Evolutionary conservation across 1,140 invertebrate species (phyloP).

Genomic region (Sitobion miscanthi): DNA sequence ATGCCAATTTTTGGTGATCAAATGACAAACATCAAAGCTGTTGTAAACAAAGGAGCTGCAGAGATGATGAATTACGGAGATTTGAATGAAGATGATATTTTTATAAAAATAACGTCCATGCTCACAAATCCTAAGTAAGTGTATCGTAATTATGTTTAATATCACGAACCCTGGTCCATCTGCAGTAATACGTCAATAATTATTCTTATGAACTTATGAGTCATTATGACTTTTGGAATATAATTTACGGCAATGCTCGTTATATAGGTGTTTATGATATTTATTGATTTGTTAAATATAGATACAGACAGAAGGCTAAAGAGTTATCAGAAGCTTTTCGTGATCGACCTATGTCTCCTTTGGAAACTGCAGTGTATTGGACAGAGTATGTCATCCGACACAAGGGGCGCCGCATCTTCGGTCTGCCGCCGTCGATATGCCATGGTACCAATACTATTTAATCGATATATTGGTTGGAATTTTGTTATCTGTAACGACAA

Average conservation of each 20-base stretch:
- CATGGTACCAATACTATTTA: slow-evolving; percentile 69
- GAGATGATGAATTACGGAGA: slow-evolving; percentile 61
- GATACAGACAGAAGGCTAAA: slow-evolving; percentile 64
- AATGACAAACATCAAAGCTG: slow-evolving; percentile 63
- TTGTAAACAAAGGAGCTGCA: slow-evolving; percentile 61
- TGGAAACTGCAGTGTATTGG: slow-evolving; percentile 71
- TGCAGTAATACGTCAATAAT: background rate
- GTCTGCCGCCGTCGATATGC: slow-evolving; percentile 61
- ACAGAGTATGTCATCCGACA: slow-evolving; percentile 67
- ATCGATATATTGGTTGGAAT: slow-evolving; percentile 68
- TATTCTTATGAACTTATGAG: background rate
- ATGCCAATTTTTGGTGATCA: slow-evolving; percentile 71
- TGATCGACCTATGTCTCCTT: slow-evolving; percentile 66
- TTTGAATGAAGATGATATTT: slow-evolving; percentile 61
- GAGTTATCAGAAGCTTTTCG: slow-evolving; percentile 66
- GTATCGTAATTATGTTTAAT: background rate
- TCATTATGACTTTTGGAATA: no score
- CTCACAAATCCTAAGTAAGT: slow-evolving; percentile 52
- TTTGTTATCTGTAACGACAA: background rate
- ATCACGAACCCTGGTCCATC: no score
- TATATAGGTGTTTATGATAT: background rate
- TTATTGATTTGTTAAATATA: slow-evolving; percentile 60
- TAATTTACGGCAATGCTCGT: no score
- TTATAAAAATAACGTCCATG: slow-evolving; percentile 42
- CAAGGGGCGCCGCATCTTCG: slow-evolving; percentile 64